Evolutionary conservation across 35 echinoderm and acorn worm species (phyloP).

Genomic region (Hemicentrotus pulcherrimus): DNA sequence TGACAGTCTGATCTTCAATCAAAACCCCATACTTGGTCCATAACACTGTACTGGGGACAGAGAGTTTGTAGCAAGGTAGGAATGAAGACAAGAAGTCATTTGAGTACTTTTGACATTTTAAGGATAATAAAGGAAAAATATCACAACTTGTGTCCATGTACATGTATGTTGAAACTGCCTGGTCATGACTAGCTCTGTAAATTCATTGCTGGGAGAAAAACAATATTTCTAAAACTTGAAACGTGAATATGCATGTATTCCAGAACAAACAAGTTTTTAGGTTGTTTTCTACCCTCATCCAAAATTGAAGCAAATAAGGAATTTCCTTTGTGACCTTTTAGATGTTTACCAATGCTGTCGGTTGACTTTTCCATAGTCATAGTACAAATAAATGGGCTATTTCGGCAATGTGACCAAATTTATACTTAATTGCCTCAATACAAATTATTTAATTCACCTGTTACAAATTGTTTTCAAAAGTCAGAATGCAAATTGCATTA

Average conservation of each 20-base stretch:
- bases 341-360: background rate
- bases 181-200: too few relatives aligned
- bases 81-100: background rate
- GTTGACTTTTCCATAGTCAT: background rate
- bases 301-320: background rate
- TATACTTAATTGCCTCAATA: too few relatives aligned
- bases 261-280: background rate
- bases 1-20: conserved; percentile 20
- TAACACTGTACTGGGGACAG: conserved; percentile 34
- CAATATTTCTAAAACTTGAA: too few relatives aligned
- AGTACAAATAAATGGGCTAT: background rate
- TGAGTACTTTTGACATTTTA: background rate
- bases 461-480: background rate
- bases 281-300: background rate
- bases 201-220: background rate
- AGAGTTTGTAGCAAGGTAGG: background rate
- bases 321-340: background rate
- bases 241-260: background rate
- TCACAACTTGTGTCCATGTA: too few relatives aligned
- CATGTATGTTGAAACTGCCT: too few relatives aligned
- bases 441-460: too few relatives aligned
- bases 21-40: conserved; percentile 65
- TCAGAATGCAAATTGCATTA: background rate
- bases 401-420: background rate
- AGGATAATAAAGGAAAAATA: background rate